Evolutionary conservation across 2,113 vertebrate species (phyloP).

Genomic region (Pogonocichla stellata): DNA sequence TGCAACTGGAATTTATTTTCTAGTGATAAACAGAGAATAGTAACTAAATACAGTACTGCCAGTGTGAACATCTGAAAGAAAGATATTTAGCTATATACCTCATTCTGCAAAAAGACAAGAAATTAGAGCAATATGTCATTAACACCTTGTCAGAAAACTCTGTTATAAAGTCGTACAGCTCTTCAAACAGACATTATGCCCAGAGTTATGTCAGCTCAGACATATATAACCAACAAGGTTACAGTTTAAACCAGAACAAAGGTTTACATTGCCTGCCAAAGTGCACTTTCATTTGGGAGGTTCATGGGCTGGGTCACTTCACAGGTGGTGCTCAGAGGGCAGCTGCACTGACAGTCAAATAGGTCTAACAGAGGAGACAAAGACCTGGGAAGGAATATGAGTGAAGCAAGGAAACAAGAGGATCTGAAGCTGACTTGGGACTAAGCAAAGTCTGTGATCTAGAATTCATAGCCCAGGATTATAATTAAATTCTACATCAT

Average conservation of each 20-base stretch:
- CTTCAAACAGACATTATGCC: not conserved
- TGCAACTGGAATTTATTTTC: not conserved
- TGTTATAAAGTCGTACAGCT: not conserved
- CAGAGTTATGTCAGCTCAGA: not conserved
- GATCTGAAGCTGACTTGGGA: not conserved
- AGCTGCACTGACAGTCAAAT: not conserved
- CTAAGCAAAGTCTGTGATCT: not conserved
- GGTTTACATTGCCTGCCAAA: not conserved
- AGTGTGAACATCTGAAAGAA: not conserved
- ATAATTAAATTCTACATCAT: not conserved
- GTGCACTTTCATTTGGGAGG: not conserved
- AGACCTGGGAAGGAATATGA: not conserved
- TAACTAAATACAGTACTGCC: not conserved
- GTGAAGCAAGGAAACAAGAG: not conserved
- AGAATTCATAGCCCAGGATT: not conserved
- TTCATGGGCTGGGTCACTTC: not conserved
- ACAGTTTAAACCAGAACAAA: not conserved
- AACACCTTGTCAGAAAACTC: not conserved
- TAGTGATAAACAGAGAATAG: not conserved
- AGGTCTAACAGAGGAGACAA: not conserved
- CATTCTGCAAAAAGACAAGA: not conserved
- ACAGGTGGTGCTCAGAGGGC: not conserved
- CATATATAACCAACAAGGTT: accelerated
- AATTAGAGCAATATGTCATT: not conserved
- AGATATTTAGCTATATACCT: not conserved